phyloP scores from a whole-genome alignment of 2,113 vertebrate genomes.

The Pseudopipra pipra region DNA sequence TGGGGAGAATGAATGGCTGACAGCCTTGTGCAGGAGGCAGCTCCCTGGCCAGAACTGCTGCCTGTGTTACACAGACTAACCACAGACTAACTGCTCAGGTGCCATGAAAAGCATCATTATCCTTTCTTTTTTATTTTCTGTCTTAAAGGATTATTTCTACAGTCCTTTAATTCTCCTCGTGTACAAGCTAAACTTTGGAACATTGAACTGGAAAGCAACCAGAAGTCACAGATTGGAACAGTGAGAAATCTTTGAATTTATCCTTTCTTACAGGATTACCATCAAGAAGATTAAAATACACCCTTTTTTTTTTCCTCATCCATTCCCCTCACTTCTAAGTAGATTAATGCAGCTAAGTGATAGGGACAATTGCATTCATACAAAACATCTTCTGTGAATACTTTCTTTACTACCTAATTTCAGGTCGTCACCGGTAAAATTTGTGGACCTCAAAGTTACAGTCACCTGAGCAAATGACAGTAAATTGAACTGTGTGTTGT shows the following conservation, averaged over 20 bases:
- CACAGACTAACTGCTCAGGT: neutral
- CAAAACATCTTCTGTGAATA: neutral
- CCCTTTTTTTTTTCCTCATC: rapidly evolving
- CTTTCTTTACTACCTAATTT: neutral
- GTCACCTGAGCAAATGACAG: neutral
- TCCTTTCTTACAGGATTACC: neutral
- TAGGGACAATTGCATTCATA: neutral
- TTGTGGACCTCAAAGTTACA: neutral
- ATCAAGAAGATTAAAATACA: neutral
- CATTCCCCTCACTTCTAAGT: neutral
- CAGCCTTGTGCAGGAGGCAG: neutral
- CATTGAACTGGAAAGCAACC: neutral
- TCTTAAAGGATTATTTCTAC: neutral
- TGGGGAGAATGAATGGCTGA: neutral
- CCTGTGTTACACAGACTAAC: neutral
- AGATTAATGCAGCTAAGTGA: neutral
- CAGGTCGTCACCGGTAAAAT: neutral
- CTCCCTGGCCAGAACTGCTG: neutral
- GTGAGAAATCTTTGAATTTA: neutral
- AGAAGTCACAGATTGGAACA: neutral
- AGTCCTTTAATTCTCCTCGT: neutral
- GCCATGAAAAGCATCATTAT: neutral
- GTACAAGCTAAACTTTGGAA: neutral
- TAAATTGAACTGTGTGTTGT: neutral
- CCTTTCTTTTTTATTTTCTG: neutral